Evolutionary conservation across 2,113 vertebrate genomes (phyloP).

Genomic region (Plectropomus leopardus): DNA sequence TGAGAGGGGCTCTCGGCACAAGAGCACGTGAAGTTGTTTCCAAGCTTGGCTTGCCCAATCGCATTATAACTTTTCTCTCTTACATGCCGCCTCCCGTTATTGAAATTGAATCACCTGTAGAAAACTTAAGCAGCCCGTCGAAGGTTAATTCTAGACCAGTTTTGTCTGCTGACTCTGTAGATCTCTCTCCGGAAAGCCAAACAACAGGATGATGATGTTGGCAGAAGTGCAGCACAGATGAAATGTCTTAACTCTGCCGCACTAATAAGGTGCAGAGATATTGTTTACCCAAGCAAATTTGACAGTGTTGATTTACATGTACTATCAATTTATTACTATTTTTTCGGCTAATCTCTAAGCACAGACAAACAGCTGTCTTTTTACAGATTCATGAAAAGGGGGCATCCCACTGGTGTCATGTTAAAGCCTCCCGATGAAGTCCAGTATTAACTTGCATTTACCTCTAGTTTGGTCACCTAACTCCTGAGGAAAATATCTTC

Average conservation of each 20-base stretch:
- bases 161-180: slow-evolving; percentile 1
- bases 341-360: too few relatives aligned
- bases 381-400: too few relatives aligned
- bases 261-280: not conserved
- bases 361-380: not conserved
- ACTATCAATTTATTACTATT: not conserved
- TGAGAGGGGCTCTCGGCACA: slow-evolving; percentile 85
- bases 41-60: slow-evolving; percentile 86
- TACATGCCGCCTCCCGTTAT: slow-evolving; percentile 77
- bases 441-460: not conserved
- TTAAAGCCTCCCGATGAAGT: not conserved
- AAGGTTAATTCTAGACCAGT: not conserved
- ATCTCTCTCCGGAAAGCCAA: slow-evolving; percentile 9
- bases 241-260: not conserved
- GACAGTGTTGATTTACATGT: not conserved
- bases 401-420: not conserved
- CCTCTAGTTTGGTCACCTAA: too few relatives aligned
- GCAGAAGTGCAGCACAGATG: slow-evolving; percentile 4
- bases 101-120: slow-evolving; percentile 40
- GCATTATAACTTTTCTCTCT: slow-evolving; percentile 89
- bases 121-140: not conserved
- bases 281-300: not conserved
- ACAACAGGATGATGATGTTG: slow-evolving; percentile 14
- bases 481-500: too few relatives aligned
- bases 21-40: slow-evolving; percentile 81